These are phyloP conservation scores for Pelmatolapia mariae DNA, from an alignment of 2,113 vertebrate species.

Conservation along the genomic window DNA sequence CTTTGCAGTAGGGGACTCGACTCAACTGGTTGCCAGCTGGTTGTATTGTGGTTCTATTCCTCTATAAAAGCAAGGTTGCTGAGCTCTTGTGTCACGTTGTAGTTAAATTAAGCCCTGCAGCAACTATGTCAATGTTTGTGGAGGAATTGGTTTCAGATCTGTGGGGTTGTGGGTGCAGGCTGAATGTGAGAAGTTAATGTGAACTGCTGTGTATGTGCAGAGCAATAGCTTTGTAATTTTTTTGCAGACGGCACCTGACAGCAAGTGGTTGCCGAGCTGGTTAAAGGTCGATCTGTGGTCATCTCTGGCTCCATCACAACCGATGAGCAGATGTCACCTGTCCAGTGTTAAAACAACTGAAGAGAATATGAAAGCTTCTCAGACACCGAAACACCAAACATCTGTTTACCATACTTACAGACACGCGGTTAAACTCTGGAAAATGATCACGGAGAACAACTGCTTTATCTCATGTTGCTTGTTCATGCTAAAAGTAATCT, in stretches of 20 bases:
- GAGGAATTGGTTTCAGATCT: not conserved
- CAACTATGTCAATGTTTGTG: not conserved
- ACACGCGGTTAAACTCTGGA: not conserved
- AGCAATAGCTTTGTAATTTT: not conserved
- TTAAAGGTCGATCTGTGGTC: not conserved
- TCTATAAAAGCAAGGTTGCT: not conserved
- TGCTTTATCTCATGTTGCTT: not conserved
- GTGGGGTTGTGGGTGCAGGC: not conserved
- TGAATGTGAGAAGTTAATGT: not conserved
- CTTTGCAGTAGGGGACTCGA: not conserved
- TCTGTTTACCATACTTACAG: not conserved
- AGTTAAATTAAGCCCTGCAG: not conserved
- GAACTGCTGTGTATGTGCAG: not conserved
- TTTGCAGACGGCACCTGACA: not conserved
- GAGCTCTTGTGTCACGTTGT: not conserved
- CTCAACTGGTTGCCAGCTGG: not conserved
- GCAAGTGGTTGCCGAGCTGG: not conserved
- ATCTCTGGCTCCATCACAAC: not conserved
- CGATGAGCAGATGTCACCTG: not conserved
- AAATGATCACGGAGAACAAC: not conserved
- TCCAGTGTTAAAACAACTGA: not conserved
- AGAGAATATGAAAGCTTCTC: not conserved
- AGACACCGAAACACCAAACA: not conserved
- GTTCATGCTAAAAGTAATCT: not conserved
- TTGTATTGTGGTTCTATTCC: not conserved